Conservation (phyloP, 2,797 vertebrate genomes). For the Xiphophorus birchmanni region DNA sequence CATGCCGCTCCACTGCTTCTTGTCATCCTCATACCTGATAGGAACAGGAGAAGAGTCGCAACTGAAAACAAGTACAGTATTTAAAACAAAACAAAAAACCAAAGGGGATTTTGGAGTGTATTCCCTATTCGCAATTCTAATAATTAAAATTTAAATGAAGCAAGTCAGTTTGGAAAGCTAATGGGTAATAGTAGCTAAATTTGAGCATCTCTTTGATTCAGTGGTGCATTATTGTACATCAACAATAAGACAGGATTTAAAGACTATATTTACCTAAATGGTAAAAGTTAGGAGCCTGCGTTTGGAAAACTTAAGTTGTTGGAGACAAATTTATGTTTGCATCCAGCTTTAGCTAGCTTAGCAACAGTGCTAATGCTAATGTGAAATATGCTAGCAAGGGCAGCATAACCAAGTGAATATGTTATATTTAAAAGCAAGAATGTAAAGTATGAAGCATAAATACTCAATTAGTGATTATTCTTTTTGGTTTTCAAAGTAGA, state of each 20-base stretch:
- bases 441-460: background rate
- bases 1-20: constrained; percentile 96
- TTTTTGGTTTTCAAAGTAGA: background rate
- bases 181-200: background rate
- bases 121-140: background rate
- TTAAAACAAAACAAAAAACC: background rate
- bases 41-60: constrained; percentile 6
- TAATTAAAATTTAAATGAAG: background rate
- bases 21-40: constrained; percentile 92
- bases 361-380: background rate
- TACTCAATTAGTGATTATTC: background rate
- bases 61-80: background rate
- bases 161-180: background rate
- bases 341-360: background rate
- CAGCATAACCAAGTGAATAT: background rate
- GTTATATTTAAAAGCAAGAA: background rate
- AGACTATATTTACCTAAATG: background rate
- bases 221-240: background rate
- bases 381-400: background rate
- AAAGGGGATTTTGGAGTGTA: background rate
- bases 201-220: background rate
- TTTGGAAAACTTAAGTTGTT: background rate
- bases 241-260: background rate
- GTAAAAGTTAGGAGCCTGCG: background rate
- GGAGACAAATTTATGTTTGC: background rate